A percentile compares a stretch with the other conserved stretches of the same genome.
Evolutionary conservation across 2,113 vertebrate species (phyloP).

Genomic region (Antechinus flavipes): DNA sequence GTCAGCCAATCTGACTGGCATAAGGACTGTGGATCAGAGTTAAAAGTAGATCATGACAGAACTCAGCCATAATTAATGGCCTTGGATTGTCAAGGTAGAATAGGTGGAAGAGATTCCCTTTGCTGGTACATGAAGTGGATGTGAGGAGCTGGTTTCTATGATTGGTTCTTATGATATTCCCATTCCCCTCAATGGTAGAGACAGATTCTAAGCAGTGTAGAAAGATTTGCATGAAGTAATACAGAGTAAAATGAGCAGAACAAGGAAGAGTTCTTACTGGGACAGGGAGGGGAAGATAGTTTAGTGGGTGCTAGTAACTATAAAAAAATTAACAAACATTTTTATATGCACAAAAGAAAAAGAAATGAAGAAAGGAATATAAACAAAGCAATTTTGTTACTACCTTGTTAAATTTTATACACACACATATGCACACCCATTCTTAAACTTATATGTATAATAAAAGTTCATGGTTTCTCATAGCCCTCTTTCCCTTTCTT

Average conservation of each 20-base stretch:
- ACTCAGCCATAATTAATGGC: neutral
- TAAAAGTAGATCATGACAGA: neutral
- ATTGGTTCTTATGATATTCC: neutral
- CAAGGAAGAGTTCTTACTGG: neutral
- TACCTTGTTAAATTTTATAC: too few relatives aligned
- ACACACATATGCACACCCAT: too few relatives aligned
- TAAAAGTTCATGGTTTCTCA: too few relatives aligned
- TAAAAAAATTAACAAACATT: too few relatives aligned
- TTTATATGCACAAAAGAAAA: neutral
- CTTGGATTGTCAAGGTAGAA: neutral
- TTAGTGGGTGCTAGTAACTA: neutral
- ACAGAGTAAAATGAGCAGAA: neutral
- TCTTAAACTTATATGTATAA: too few relatives aligned
- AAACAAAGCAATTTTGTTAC: neutral
- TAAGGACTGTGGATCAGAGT: neutral
- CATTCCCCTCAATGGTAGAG: neutral
- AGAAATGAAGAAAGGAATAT: neutral
- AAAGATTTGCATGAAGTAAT: too few relatives aligned
- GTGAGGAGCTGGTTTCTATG: neutral
- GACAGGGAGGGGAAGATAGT: neutral
- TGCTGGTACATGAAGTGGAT: neutral
- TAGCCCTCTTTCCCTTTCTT: too few relatives aligned
- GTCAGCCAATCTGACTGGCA: neutral
- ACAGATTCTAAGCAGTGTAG: neutral
- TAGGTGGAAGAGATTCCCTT: neutral